phyloP scores from a whole-genome alignment of 2,113 vertebrate genomes.

The Notothenia coriiceps region DNA sequence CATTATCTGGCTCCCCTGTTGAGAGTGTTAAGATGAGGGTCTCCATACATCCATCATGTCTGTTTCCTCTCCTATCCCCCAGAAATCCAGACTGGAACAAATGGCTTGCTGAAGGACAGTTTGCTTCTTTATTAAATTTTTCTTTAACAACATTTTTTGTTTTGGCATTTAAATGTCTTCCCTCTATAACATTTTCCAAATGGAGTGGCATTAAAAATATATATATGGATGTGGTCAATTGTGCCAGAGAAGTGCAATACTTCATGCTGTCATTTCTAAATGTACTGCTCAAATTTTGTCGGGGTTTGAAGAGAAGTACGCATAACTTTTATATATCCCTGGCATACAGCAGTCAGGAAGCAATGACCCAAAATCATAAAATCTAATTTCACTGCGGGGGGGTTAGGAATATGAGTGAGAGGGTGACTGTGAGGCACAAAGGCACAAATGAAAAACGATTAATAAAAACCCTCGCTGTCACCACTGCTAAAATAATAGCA shows the following conservation, averaged over 20 bases:
- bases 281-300: slow-evolving; percentile 3
- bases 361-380: slow-evolving; percentile 50
- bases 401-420: slow-evolving; percentile 39
- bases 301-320: slow-evolving; percentile 19
- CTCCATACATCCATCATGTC: slow-evolving; percentile 49
- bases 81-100: slow-evolving; percentile 15
- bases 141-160: not conserved
- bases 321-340: slow-evolving; percentile 35
- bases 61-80: slow-evolving; percentile 6
- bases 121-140: not conserved
- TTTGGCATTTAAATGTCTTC: slow-evolving; percentile 18
- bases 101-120: slow-evolving; percentile 8
- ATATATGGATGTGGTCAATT: not conserved
- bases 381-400: slow-evolving; percentile 31
- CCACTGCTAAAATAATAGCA: slow-evolving; percentile 13
- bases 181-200: slow-evolving; percentile 11
- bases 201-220: slow-evolving; percentile 5
- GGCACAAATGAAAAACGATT: slow-evolving; percentile 36
- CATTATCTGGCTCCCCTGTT: slow-evolving; percentile 62
- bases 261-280: slow-evolving; percentile 30
- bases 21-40: slow-evolving; percentile 53
- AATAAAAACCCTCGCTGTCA: slow-evolving; percentile 8
- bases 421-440: slow-evolving; percentile 23
- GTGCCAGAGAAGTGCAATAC: not conserved
- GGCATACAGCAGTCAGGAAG: slow-evolving; percentile 6